Conservation (phyloP, 2,113 vertebrate species). For the Nesogale talazaci region DNA sequence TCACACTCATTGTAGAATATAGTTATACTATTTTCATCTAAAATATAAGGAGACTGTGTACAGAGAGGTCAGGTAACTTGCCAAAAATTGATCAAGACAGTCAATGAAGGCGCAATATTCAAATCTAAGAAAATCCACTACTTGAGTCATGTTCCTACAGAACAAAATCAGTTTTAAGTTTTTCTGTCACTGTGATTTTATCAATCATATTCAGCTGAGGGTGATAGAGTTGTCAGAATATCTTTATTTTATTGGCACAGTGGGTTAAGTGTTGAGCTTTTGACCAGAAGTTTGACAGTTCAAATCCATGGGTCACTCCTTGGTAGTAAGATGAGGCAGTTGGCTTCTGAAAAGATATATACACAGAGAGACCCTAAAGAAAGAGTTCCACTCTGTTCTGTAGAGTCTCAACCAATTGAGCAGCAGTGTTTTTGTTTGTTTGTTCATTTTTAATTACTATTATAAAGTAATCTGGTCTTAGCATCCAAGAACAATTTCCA, state of each 20-base stretch:
- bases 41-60: neutral
- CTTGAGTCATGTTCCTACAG: too few relatives aligned
- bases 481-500: slow-evolving; percentile 52
- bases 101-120: neutral
- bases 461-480: slow-evolving; percentile 61
- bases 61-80: neutral
- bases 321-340: too few relatives aligned
- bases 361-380: too few relatives aligned
- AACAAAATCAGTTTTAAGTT: neutral
- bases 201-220: neutral
- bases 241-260: neutral
- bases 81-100: accelerated
- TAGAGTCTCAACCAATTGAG: too few relatives aligned
- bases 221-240: slow-evolving; percentile 19
- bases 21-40: neutral
- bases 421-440: too few relatives aligned
- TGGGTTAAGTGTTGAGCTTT: too few relatives aligned
- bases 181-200: too few relatives aligned
- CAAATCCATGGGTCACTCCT: too few relatives aligned
- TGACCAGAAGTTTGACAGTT: too few relatives aligned
- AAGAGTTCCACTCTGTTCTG: too few relatives aligned
- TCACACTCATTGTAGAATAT: neutral
- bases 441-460: neutral
- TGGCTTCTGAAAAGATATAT: too few relatives aligned
- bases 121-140: neutral